These are phyloP conservation scores for Enteromius trimaculatus DNA, from an alignment of 2,797 vertebrate genomes.

Conservation along the genomic window DNA sequence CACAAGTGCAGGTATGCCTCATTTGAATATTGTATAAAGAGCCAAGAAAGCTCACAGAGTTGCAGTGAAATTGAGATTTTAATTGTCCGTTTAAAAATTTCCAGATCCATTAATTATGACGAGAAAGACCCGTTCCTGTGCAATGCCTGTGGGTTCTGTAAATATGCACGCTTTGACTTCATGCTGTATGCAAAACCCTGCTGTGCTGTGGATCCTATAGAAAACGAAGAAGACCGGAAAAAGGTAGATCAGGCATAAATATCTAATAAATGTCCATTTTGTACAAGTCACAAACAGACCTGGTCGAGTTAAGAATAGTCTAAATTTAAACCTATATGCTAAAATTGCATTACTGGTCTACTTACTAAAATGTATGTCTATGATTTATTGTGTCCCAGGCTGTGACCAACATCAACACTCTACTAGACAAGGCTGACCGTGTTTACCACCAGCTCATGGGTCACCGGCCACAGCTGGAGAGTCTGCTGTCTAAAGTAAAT, in stretches of 20 bases:
- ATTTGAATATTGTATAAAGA: background rate
- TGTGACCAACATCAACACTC: conserved; percentile 97
- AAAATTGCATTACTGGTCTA: background rate
- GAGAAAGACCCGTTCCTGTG: conserved; percentile 99
- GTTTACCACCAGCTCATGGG: conserved; percentile 99
- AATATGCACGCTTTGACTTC: conserved; percentile 98
- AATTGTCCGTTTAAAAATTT: conserved; percentile 10
- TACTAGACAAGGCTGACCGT: conserved; percentile 97
- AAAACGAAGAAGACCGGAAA: conserved; percentile 97
- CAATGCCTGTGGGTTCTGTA: conserved; percentile 98
- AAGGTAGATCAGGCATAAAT: conserved; percentile 78
- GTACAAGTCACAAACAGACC: background rate
- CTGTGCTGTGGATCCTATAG: conserved; percentile 97
- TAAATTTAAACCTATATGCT: background rate
- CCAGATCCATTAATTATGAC: conserved; percentile 97
- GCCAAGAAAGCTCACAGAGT: background rate
- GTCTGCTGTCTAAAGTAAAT: conserved; percentile 94
- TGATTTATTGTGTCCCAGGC: conserved; percentile 76
- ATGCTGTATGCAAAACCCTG: conserved; percentile 98
- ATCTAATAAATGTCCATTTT: background rate
- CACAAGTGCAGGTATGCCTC: conserved; percentile 92
- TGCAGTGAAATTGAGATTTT: background rate
- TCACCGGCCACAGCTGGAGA: conserved; percentile 95
- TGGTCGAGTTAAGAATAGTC: background rate
- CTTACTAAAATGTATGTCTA: background rate